phyloP scores from a whole-genome alignment of 2,113 vertebrate genomes.

The Axis porcinus region DNA sequence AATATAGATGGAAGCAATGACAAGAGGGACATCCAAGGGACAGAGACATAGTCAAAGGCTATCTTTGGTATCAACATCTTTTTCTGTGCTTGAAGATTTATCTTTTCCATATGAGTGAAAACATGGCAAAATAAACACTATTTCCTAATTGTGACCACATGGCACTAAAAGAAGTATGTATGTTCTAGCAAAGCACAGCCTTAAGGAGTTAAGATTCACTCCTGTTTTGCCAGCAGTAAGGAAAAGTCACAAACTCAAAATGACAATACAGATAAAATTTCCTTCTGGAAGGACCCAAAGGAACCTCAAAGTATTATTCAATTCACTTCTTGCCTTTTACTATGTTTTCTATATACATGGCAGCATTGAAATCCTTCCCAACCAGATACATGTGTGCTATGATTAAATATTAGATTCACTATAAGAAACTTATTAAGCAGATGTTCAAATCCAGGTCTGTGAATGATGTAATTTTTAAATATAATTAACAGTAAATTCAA shows the following conservation, averaged over 20 bases:
- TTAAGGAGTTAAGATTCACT: not conserved
- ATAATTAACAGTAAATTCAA: not conserved
- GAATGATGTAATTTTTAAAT: not conserved
- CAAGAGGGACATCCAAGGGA: not conserved
- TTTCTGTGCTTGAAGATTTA: not conserved
- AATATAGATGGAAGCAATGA: not conserved
- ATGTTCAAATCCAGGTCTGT: not conserved
- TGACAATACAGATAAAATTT: not conserved
- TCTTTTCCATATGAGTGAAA: not conserved
- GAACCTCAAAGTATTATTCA: not conserved
- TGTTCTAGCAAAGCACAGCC: not conserved
- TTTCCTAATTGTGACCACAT: slow-evolving; percentile 23
- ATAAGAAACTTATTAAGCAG: not conserved
- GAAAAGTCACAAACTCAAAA: not conserved
- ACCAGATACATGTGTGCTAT: not conserved
- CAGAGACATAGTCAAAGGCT: not conserved
- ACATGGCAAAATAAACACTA: not conserved
- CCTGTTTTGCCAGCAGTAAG: not conserved
- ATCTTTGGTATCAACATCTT: not conserved
- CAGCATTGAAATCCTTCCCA: not conserved
- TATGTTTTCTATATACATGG: not conserved
- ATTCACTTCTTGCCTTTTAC: not conserved
- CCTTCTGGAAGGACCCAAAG: not conserved
- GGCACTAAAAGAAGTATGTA: not conserved
- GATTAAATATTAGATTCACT: not conserved